Evolutionary conservation across 1,140 invertebrate genomes (phyloP), one percentile per base, ranked within the genome.

Genomic region (Aphidius gifuensis): DNA sequence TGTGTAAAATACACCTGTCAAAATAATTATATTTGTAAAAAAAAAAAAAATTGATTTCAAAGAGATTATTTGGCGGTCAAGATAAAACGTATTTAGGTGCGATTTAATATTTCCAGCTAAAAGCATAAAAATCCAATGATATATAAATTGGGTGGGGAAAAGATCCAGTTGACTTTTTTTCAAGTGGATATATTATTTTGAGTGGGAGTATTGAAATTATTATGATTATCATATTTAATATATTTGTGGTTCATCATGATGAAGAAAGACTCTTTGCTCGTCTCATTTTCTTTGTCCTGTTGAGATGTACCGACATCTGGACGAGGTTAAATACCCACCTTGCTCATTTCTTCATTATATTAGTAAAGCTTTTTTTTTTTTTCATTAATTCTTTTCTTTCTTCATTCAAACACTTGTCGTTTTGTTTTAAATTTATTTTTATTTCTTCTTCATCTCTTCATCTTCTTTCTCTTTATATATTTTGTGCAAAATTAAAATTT

Each of bases 51-150:
- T 16, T 16, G 16, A 16, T 16, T 16, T 16, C 16, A 16, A 32
- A 32, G 64, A 73, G 72, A 73, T 75, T 75, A 75, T 75, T 75
- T 68, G 72, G 69, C 71, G 71, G 71, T 66, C 66, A 69, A 75
- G 72, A 71, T 75, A 73, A 75, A 75, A 73, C 71, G 70, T 71
- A 68, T 75, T 75, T 72, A 77, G 72, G 71, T 75, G 74, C 70
- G 72, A 77, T 77, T 76, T 77, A 76, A 77, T 74, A 76, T 77
- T 76, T 77, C 74, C 71, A 76, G 75, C 71, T 77, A 76, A 57
- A 70, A 67, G 63, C 73, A 73, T 77, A 76, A 75, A 77, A 75
- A 72, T 69, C 65, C 55, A 49, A 60, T 61, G 23, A 16, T 16
- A 16, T 16, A 16, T 66, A 65, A 70, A 68, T 71, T 62, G 64